These are phyloP conservation scores for Cheiracanthium punctorium DNA, from an alignment of 2,888 invertebrate genomes.

Conservation along the genomic window DNA sequence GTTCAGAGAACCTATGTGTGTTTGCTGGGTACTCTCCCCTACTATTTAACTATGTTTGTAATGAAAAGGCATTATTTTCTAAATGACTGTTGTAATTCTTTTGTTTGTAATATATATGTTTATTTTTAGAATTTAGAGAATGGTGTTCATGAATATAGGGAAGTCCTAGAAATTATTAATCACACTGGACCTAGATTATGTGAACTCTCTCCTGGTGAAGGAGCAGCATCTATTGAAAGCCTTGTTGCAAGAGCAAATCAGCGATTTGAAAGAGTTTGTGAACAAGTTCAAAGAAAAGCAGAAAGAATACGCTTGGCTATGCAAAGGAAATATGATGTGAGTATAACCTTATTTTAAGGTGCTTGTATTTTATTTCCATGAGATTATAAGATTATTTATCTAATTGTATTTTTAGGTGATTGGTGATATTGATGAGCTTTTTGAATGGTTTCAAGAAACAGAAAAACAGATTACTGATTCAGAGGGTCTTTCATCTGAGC, in stretches of 20 bases:
- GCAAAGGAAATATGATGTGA: conserved; percentile 77
- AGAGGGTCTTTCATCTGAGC: conserved; percentile 91
- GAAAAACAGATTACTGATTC: conserved; percentile 90
- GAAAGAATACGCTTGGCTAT: conserved; percentile 94
- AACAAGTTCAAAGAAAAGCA: conserved; percentile 95
- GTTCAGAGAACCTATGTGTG: no score
- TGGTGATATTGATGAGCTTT: conserved; percentile 93
- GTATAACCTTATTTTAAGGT: not conserved
- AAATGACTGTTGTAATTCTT: conserved; percentile 5
- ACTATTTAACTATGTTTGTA: no score
- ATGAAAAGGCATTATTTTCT: no score
- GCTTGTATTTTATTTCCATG: not conserved
- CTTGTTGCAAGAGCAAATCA: conserved; percentile 94
- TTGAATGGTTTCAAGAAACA: conserved; percentile 97
- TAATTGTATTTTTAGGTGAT: conserved; percentile 82
- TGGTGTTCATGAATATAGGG: conserved; percentile 87
- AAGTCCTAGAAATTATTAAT: conserved; percentile 91
- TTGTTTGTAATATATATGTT: conserved; percentile 22
- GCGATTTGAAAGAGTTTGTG: conserved; percentile 94
- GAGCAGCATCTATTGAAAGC: conserved; percentile 93
- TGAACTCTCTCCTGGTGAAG: conserved; percentile 92
- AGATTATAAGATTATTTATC: not conserved
- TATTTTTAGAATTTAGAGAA: conserved; percentile 82
- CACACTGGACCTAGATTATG: conserved; percentile 93
- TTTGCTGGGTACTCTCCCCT: no score